Evolutionary conservation across 2,888 invertebrate species (phyloP).

Genomic region (Meandrusa payeni): DNA sequence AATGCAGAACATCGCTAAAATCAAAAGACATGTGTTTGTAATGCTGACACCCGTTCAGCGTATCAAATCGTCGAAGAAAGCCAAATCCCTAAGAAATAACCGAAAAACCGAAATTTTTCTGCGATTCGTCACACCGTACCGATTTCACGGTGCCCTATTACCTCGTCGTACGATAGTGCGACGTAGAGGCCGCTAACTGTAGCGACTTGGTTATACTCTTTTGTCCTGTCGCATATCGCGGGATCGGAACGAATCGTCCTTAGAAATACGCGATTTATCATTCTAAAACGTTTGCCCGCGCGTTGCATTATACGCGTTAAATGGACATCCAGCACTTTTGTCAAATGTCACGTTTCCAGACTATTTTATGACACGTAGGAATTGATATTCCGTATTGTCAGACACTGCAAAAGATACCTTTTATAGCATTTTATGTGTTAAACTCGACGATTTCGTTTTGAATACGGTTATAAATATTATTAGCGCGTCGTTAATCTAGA

Average conservation of each 20-base stretch:
- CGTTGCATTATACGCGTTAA: slow-evolving; percentile 54
- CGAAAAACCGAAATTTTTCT: slow-evolving; percentile 81
- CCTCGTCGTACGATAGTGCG: slow-evolving; percentile 45
- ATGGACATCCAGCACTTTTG: slow-evolving; percentile 66
- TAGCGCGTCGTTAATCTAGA: too few relatives aligned
- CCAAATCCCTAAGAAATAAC: slow-evolving; percentile 80
- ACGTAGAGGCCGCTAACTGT: slow-evolving; percentile 29
- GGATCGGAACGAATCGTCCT: slow-evolving; percentile 72
- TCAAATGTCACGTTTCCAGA: slow-evolving; percentile 68
- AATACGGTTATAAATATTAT: too few relatives aligned
- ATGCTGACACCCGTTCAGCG: slow-evolving; percentile 77
- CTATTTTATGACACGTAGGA: slow-evolving; percentile 52
- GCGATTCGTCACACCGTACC: slow-evolving; percentile 70
- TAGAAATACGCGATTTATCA: slow-evolving; percentile 74
- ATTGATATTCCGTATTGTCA: slow-evolving; percentile 32
- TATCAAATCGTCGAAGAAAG: slow-evolving; percentile 76
- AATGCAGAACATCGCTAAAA: slow-evolving; percentile 56
- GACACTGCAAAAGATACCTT: slow-evolving; percentile 10
- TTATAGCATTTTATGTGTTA: too few relatives aligned
- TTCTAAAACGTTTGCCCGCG: slow-evolving; percentile 66
- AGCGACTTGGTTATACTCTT: slow-evolving; percentile 41
- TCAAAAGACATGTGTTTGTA: slow-evolving; percentile 78
- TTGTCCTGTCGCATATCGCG: slow-evolving; percentile 51
- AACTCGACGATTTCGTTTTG: too few relatives aligned
- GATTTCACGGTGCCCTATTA: slow-evolving; percentile 76